Base-by-base conservation (phyloP, 2,113 vertebrate genomes). In the Caretta caretta region DNA sequence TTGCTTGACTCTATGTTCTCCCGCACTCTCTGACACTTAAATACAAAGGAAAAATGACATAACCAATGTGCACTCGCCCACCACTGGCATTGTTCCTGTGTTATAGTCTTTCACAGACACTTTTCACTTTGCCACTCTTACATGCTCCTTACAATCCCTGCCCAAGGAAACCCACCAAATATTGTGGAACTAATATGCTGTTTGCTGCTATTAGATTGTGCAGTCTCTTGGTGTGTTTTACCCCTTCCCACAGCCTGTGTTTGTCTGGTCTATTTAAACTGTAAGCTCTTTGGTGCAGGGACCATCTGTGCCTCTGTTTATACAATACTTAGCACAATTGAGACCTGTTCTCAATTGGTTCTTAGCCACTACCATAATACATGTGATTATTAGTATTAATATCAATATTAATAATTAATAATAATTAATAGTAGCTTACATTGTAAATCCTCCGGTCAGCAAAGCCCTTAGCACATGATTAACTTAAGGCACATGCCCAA, bases 401-500 rank as follows among this genome's bases (percentile, higher is more conserved):
- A 53, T 19, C 57, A 87, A 84, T 85, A 87, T 35, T 29, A 88
- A 54, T 84, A 89, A 22, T 59, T 82, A 92, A 93, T 59, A 84
- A 0, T 3, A 12, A 48, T 86, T 3, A 12, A 42, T 86, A 84
- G 48, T 46, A 92, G 72, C 80, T 93, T 91, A 87, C 65, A 50
- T 54, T 90, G 80, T 91, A 1, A 38, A 50, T 86, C 90, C 53
- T 91, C 81, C 90, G 92, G 94, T 95, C 85, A 94, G 88, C 38
- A 84, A 82, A 94, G 93, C 84, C 84, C 88, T 76, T 89, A 94
- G 90, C 72, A 96, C 57, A 48, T 91, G 38, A 72, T 72, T 72
- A 72, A 72, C 75, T 84, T 48, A 88, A 97, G 95, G 96, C 83
- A 75, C 75, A 94, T 87, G 83, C 54, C 86, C 65, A 83, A 50